phyloP scores from a whole-genome alignment of 2,113 vertebrate genomes.

The Miniopterus natalensis region DNA sequence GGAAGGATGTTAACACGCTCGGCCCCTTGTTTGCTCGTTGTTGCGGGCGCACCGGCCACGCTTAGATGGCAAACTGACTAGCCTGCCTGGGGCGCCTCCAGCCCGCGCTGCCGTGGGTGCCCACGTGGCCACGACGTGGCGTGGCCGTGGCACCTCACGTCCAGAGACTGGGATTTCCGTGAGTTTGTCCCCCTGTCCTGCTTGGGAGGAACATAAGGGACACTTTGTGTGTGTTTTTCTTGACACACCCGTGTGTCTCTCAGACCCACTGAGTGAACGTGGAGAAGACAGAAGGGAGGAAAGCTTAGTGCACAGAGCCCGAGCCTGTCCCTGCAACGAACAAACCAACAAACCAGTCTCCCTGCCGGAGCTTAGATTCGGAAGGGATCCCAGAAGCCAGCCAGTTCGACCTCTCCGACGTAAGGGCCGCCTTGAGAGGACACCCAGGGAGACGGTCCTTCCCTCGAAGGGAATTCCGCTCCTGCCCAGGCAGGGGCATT shows the following conservation, averaged over 20 bases:
- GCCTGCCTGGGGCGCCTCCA: conserved; percentile 82
- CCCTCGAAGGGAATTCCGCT: background rate
- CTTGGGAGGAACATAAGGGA: conserved; percentile 63
- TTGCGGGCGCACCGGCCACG: conserved; percentile 85
- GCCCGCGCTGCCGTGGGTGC: conserved; percentile 68
- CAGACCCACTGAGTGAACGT: background rate
- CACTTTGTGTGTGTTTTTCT: too few relatives aligned
- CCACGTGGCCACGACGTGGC: conserved; percentile 54
- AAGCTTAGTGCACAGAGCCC: background rate
- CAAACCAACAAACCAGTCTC: background rate
- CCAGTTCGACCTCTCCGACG: background rate
- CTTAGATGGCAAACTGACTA: conserved; percentile 86
- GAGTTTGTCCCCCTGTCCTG: background rate
- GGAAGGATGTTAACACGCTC: conserved; percentile 88
- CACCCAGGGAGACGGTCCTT: background rate
- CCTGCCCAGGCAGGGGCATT: background rate
- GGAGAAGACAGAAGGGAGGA: background rate
- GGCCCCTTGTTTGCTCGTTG: conserved; percentile 87
- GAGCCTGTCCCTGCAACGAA: background rate
- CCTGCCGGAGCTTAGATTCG: conserved; percentile 25
- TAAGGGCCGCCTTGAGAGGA: background rate
- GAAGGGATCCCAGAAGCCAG: background rate
- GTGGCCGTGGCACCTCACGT: background rate
- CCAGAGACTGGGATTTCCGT: conserved; percentile 65
- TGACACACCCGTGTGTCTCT: conserved; percentile 19